Evolutionary conservation across 2,888 invertebrate genomes (phyloP).

Genomic region (Acronicta leporina): DNA sequence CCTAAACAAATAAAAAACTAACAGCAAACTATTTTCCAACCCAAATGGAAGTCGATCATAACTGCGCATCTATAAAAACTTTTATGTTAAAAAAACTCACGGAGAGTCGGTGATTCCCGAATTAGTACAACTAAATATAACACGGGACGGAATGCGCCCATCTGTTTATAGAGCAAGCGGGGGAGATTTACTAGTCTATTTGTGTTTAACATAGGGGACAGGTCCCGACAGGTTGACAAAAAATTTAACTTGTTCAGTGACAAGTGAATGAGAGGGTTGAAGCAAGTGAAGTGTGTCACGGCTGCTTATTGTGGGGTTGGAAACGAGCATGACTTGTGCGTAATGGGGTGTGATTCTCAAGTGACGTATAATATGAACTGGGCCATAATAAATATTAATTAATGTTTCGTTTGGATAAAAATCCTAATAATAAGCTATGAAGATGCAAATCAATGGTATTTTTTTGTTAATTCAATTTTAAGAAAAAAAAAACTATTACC

Average conservation of each 20-base stretch:
- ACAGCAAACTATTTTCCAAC: constrained; percentile 24
- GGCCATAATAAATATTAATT: constrained; percentile 7
- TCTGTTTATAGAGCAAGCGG: constrained; percentile 84
- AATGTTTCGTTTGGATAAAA: neutral
- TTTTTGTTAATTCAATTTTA: too few species aligned
- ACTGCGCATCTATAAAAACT: constrained; percentile 46
- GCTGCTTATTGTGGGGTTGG: constrained; percentile 25
- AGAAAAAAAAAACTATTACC: too few species aligned
- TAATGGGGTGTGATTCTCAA: neutral
- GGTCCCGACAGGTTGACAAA: constrained; percentile 76
- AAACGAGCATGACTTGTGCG: constrained; percentile 10
- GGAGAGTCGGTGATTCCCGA: constrained; percentile 74
- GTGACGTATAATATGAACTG: constrained; percentile 7
- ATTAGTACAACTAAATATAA: constrained; percentile 82
- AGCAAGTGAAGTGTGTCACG: constrained; percentile 52
- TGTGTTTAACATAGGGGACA: constrained; percentile 66
- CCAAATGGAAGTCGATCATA: constrained; percentile 43
- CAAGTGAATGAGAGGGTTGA: constrained; percentile 55
- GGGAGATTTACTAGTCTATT: constrained; percentile 76
- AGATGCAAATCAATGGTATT: too few species aligned
- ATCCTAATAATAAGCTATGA: too few species aligned
- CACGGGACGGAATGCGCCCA: constrained; percentile 78
- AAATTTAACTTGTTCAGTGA: constrained; percentile 54
- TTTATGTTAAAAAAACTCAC: constrained; percentile 52
- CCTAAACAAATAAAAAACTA: constrained; percentile 21